Conservation (phyloP, 1,140 invertebrate genomes). For the Drosophila equinoxialis region DNA sequence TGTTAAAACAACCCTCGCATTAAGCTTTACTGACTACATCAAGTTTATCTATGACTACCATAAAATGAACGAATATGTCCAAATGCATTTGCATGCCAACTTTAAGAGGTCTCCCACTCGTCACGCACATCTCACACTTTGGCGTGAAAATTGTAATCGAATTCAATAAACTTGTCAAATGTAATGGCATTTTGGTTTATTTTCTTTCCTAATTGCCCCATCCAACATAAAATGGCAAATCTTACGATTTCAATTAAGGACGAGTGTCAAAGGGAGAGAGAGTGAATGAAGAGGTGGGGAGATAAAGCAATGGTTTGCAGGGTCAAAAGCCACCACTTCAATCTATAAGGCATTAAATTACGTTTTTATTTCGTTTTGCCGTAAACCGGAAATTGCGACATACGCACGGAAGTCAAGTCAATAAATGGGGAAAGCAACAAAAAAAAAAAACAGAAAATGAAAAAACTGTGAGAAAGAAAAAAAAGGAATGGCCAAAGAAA, state of each 20-base stretch:
- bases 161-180: slow-evolving; percentile 74
- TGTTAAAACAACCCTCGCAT: slow-evolving; percentile 30
- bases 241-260: slow-evolving; percentile 75
- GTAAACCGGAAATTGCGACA: slow-evolving; percentile 79
- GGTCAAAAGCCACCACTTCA: slow-evolving; percentile 44
- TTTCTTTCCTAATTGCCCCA: slow-evolving; percentile 53
- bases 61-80: slow-evolving; percentile 68
- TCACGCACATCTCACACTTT: slow-evolving; percentile 51
- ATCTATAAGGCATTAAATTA: slow-evolving; percentile 69
- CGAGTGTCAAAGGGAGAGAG: not conserved
- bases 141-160: slow-evolving; percentile 79
- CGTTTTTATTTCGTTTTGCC: slow-evolving; percentile 80
- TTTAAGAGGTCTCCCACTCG: slow-evolving; percentile 17
- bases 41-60: slow-evolving; percentile 55
- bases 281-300: slow-evolving; percentile 2
- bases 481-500: not conserved
- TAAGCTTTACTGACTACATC: slow-evolving; percentile 17
- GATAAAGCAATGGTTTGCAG: not conserved
- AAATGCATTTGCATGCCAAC: slow-evolving; percentile 56
- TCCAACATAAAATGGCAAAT: slow-evolving; percentile 60
- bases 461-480: not conserved
- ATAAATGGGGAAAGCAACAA: slow-evolving; percentile 60
- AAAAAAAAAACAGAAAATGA: slow-evolving; percentile 1
- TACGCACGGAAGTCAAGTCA: slow-evolving; percentile 80
- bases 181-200: slow-evolving; percentile 44